Percentiles rank a stretch among this genome's conserved stretches.
Evolutionary conservation across 2,113 vertebrate species (phyloP).

Genomic region (Eleginops maclovinus): DNA sequence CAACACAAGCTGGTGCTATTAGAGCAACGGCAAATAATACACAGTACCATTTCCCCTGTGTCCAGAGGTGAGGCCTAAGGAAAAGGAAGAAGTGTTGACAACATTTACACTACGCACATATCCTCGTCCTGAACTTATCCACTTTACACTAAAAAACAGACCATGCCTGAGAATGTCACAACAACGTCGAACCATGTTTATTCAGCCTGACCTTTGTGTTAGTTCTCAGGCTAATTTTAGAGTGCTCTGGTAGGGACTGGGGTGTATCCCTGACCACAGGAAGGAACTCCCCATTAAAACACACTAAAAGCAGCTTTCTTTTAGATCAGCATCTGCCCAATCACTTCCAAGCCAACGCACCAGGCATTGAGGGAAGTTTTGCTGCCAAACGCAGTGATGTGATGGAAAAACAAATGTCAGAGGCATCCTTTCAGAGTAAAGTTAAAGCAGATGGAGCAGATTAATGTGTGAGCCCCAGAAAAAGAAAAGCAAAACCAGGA

Average conservation of each 20-base stretch:
- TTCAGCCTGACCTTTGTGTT: slow-evolving; percentile 39
- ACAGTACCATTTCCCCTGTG: slow-evolving; percentile 44
- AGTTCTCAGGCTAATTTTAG: slow-evolving; percentile 66
- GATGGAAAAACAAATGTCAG: not conserved
- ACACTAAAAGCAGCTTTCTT: slow-evolving; percentile 2
- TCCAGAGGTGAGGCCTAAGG: slow-evolving; percentile 25
- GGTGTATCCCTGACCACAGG: slow-evolving; percentile 41
- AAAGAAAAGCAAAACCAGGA: not conserved
- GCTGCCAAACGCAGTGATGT: not conserved
- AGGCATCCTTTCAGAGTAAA: not conserved
- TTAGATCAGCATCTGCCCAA: slow-evolving; percentile 8
- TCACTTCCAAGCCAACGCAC: not conserved
- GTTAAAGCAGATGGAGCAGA: not conserved
- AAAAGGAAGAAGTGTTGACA: slow-evolving; percentile 21
- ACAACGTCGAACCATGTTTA: slow-evolving; percentile 43
- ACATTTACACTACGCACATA: slow-evolving; percentile 6
- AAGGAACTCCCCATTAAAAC: slow-evolving; percentile 59
- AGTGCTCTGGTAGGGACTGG: not conserved
- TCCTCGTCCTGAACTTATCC: not conserved
- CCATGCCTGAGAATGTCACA: not conserved
- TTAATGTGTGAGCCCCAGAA: not conserved
- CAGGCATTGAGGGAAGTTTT: not conserved
- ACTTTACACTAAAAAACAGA: not conserved
- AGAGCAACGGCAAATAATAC: slow-evolving; percentile 16
- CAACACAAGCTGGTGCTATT: slow-evolving; percentile 4